Evolutionary conservation across 2,888 invertebrate species (phyloP).

Genomic region (Drosophila rellima): DNA sequence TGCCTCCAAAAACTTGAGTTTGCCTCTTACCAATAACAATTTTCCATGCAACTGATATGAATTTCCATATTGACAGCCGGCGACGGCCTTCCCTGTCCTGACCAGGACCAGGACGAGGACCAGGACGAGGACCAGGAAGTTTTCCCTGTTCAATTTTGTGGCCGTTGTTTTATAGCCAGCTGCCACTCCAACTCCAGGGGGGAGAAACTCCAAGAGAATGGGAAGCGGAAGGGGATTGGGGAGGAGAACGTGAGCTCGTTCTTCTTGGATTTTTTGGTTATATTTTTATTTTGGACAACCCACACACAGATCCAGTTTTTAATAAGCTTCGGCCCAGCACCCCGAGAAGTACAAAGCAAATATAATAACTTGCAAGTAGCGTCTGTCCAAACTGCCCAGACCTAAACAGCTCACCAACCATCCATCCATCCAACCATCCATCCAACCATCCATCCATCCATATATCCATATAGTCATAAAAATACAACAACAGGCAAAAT

Average conservation of each 20-base stretch:
- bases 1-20: constrained; percentile 33
- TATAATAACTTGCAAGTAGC: constrained; percentile 81
- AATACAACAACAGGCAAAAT: constrained; percentile 8
- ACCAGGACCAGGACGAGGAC: too few relatives aligned
- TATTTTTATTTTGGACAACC: constrained; percentile 24
- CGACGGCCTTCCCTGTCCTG: constrained; percentile 49
- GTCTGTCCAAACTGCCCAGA: constrained; percentile 53
- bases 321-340: constrained; percentile 68
- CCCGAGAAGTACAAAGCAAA: constrained; percentile 80
- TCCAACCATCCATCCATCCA: too few relatives aligned
- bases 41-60: constrained; percentile 72
- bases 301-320: constrained; percentile 57
- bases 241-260: background rate
- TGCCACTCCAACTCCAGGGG: constrained; percentile 31
- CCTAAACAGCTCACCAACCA: background rate
- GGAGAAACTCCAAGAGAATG: background rate
- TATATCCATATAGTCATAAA: constrained; percentile 31
- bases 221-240: background rate
- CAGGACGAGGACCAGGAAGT: constrained; percentile 56
- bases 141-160: constrained; percentile 74
- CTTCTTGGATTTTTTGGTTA: constrained; percentile 44
- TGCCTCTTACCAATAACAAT: constrained; percentile 12
- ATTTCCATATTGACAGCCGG: constrained; percentile 80
- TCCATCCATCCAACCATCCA: background rate
- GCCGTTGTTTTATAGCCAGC: constrained; percentile 74